Evolutionary conservation across 2,888 invertebrate species (phyloP), one percentile per base, ranked within the genome.

Genomic region (Hypercompe scribonia): DNA sequence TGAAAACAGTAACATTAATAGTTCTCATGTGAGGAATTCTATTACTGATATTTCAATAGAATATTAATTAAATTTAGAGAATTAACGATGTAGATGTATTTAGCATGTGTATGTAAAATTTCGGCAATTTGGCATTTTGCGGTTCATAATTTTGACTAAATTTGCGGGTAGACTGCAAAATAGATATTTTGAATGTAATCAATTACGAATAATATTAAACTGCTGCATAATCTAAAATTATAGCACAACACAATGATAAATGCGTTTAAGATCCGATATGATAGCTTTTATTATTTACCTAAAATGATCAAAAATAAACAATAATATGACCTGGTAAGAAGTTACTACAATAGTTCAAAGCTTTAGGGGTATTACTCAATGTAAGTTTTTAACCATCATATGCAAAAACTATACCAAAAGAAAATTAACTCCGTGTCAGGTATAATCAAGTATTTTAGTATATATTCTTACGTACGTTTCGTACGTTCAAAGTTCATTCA

Each of bases 41-140:
- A 11, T 58, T 58, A 7, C 31, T 61, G 18, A 31, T 61, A 18
- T 15, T 61, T 28, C 5, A 61, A 24, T 50, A 50, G 21, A 31
- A 31, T 31, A 28, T 31, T 61, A 61, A 61, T 5, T 7, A 58
- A 58, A 13, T 58, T 28, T 2, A 28, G 31, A 13, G 13, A 28
- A 61, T 31, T 18, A 28, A 31, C 28, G 61, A 15, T 31, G 15
- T 15, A 28, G 58, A 58, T 13, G 28, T 28, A 58, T 15, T 28
- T 28, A 58, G 13, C 28, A 13, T 58, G 3, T 7, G 50, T 50
- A 61, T 28, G 31, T 31, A 15, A 61, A 31, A 61, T 54, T n/a
- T 54, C 11, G n/a, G n/a, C n/a, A n/a, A n/a, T n/a, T n/a, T n/a
- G 58, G 36, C 61, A 68, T 61, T 58, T 46, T 42, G 42, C 31